Evolutionary conservation across 2,888 invertebrate species (phyloP).

Genomic region (Torymus texanus): DNA sequence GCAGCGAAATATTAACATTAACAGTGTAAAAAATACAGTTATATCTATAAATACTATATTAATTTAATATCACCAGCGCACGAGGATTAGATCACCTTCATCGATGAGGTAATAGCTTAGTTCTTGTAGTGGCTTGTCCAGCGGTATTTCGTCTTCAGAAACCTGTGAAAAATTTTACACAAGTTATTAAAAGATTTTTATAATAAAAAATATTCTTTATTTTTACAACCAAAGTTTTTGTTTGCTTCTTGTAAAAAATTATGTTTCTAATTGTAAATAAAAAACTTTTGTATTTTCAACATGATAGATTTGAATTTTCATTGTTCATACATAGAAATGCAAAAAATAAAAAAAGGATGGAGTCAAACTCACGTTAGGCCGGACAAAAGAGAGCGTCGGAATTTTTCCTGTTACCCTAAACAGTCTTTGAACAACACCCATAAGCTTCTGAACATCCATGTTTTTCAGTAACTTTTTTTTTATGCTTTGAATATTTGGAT

Average conservation of each 20-base stretch:
- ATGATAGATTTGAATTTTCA: too few species aligned
- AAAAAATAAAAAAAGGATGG: too few species aligned
- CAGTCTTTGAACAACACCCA: conserved; percentile 86
- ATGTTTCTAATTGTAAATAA: conserved; percentile 24
- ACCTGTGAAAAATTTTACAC: conserved; percentile 71
- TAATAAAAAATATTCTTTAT: conserved; percentile 21
- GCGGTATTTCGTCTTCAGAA: conserved; percentile 82
- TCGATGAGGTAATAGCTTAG: conserved; percentile 89
- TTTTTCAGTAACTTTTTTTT: conserved; percentile 85
- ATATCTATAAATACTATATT: conserved; percentile 66
- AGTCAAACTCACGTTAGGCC: conserved; percentile 70
- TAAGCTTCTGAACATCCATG: conserved; percentile 89
- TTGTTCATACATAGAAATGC: too few species aligned
- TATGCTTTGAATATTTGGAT: conserved; percentile 75
- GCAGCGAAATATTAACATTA: conserved; percentile 68
- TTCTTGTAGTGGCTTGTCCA: conserved; percentile 90
- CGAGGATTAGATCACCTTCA: conserved; percentile 87
- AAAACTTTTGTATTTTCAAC: conserved; percentile 9
- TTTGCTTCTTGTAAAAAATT: not conserved
- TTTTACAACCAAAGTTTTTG: conserved; percentile 3
- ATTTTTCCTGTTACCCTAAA: conserved; percentile 78
- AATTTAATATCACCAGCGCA: conserved; percentile 78
- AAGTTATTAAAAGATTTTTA: conserved; percentile 36
- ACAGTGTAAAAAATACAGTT: conserved; percentile 71
- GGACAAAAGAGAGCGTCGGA: conserved; percentile 73